Evolutionary conservation across 2,797 vertebrate species (phyloP).

Genomic region (Lateolabrax maculatus): DNA sequence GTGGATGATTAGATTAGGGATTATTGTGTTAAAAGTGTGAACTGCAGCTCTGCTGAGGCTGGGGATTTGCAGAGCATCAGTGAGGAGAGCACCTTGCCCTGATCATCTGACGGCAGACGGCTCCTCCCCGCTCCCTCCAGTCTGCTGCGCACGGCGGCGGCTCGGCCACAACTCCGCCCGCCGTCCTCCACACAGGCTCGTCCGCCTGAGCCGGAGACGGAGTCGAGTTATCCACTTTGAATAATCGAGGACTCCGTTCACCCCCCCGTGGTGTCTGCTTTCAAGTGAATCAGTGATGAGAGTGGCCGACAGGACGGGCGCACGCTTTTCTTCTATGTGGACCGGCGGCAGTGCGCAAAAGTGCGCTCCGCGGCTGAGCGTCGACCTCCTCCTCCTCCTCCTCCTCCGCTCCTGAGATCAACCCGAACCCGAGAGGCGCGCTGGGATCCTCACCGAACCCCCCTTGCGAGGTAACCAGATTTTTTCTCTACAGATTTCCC

Average conservation of each 20-base stretch:
- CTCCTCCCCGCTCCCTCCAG: conserved; percentile 77
- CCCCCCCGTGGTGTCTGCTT: conserved; percentile 68
- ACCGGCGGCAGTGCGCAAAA: conserved; percentile 69
- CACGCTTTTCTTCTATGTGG: conserved; percentile 62
- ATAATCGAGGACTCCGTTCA: conserved; percentile 51
- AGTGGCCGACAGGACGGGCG: conserved; percentile 67
- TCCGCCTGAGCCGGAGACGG: conserved; percentile 57
- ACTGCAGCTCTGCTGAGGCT: conserved; percentile 24
- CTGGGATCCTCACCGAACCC: conserved; percentile 55
- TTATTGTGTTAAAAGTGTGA: conserved; percentile 3
- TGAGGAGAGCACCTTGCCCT: conserved; percentile 70
- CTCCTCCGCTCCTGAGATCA: conserved; percentile 65
- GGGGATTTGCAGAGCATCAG: conserved; percentile 36
- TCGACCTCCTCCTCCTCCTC: conserved; percentile 21
- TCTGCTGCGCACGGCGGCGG: conserved; percentile 56
- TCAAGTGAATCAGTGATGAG: conserved; percentile 86
- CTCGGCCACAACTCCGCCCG: conserved; percentile 60
- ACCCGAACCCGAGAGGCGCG: conserved; percentile 54
- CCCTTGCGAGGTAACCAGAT: conserved; percentile 75
- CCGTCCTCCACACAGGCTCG: conserved; percentile 42
- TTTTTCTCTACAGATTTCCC: conserved; percentile 38
- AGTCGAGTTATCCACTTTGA: conserved; percentile 62
- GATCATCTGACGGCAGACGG: conserved; percentile 78
- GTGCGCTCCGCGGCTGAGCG: conserved; percentile 63
- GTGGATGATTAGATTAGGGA: not conserved